Conservation (phyloP, 1,140 invertebrate genomes). For the Drosophila bocqueti region DNA sequence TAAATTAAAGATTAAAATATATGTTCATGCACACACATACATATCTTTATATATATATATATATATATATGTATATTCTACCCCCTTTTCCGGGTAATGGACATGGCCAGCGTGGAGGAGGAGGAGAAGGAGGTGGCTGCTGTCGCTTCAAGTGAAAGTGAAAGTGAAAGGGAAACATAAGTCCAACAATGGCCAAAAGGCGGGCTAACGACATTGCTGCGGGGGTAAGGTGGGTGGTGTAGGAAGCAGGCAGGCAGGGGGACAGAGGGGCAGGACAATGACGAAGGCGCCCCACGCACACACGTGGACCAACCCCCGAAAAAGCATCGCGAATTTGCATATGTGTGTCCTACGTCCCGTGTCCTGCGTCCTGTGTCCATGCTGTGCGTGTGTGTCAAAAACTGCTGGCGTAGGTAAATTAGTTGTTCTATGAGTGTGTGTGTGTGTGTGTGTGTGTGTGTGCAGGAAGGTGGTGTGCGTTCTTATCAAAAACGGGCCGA, state of each 20-base stretch:
- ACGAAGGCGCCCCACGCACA: conserved; percentile 39
- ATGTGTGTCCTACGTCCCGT: conserved; percentile 40
- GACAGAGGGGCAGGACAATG: conserved; percentile 13
- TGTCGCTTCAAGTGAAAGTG: conserved; percentile 27
- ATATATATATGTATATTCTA: conserved; percentile 31
- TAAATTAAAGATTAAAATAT: conserved; percentile 82
- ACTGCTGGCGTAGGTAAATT: conserved; percentile 81
- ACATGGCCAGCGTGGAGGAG: conserved; percentile 31
- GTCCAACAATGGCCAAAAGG: conserved; percentile 75
- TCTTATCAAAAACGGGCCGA: conserved; percentile 30
- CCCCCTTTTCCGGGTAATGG: conserved; percentile 46
- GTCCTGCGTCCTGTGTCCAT: conserved; percentile 19
- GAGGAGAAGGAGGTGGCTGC: background rate
- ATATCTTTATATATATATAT: conserved; percentile 25
- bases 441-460: conserved; percentile 38
- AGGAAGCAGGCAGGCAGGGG: background rate
- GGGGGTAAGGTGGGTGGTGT: background rate
- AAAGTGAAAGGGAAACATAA: conserved; percentile 72
- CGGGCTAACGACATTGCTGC: conserved; percentile 60
- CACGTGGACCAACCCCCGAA: conserved; percentile 58
- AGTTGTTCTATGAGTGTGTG: conserved; percentile 50
- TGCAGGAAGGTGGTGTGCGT: conserved; percentile 45
- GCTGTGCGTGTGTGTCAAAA: conserved; percentile 44
- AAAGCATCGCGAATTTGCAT: conserved; percentile 77
- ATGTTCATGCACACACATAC: conserved; percentile 13